Conservation (phyloP, 2,888 invertebrate genomes). For the Ephialtes manifestator region DNA sequence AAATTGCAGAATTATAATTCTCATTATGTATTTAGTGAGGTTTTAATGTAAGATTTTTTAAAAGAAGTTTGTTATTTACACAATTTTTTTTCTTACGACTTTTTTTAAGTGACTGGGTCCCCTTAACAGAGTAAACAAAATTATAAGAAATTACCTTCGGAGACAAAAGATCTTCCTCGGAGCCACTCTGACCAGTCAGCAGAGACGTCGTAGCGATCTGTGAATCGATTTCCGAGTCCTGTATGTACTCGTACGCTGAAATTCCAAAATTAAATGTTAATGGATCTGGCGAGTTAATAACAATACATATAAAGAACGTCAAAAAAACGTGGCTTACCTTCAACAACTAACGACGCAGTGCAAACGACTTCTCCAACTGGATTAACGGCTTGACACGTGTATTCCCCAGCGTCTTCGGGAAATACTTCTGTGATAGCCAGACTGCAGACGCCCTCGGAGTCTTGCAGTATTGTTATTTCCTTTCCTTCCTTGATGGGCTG, state of each 20-base stretch:
- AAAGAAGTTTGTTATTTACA: too few relatives aligned
- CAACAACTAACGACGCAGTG: slow-evolving; percentile 92
- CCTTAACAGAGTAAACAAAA: not conserved
- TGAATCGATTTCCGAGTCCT: slow-evolving; percentile 93
- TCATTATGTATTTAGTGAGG: too few relatives aligned
- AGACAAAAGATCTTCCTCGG: slow-evolving; percentile 94
- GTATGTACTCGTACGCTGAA: slow-evolving; percentile 96
- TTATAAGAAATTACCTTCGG: slow-evolving; percentile 89
- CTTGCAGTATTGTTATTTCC: slow-evolving; percentile 92
- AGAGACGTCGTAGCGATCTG: slow-evolving; percentile 85
- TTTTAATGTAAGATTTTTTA: too few relatives aligned
- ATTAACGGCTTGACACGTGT: slow-evolving; percentile 94
- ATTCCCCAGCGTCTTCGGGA: slow-evolving; percentile 96
- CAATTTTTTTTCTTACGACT: too few relatives aligned
- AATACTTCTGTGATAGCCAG: slow-evolving; percentile 95
- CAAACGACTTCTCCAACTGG: slow-evolving; percentile 93
- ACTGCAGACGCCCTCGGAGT: slow-evolving; percentile 92
- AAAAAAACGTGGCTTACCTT: slow-evolving; percentile 88
- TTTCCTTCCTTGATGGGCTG: slow-evolving; percentile 91
- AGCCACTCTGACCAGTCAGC: slow-evolving; percentile 89
- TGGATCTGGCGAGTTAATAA: slow-evolving; percentile 16
- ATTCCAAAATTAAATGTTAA: slow-evolving; percentile 69
- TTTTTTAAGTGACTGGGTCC: too few relatives aligned
- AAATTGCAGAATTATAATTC: too few relatives aligned
- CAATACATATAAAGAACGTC: not conserved